Evolutionary conservation across 1,140 invertebrate genomes (phyloP).

Genomic region (Drosophila pseudoobscura): DNA sequence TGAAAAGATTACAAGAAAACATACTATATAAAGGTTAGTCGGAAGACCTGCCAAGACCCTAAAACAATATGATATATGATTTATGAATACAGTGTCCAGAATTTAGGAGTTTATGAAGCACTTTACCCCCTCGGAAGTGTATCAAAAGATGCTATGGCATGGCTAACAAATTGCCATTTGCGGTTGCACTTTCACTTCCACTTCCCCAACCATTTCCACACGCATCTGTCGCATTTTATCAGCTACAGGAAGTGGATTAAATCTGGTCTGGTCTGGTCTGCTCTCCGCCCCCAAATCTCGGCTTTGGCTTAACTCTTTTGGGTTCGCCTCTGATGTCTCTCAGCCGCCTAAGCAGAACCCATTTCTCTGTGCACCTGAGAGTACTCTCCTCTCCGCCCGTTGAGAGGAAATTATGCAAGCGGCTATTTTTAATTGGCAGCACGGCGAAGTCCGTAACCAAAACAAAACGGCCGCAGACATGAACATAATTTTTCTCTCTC

Average conservation of each 20-base stretch:
- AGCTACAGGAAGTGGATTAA: conserved; percentile 62
- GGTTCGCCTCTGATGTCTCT: conserved; percentile 24
- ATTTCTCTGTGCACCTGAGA: conserved; percentile 23
- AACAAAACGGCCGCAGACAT: conserved; percentile 60
- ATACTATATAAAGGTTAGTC: too few relatives aligned
- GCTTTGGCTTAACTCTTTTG: conserved; percentile 28
- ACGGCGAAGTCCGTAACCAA: conserved; percentile 66
- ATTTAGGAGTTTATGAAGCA: too few relatives aligned
- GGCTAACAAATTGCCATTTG: conserved; percentile 46
- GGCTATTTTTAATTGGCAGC: conserved; percentile 59
- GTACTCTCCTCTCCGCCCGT: not conserved
- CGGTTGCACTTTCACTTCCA: conserved; percentile 66
- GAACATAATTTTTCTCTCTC: conserved; percentile 39
- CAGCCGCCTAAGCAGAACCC: conserved; percentile 23
- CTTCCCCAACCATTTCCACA: conserved; percentile 54
- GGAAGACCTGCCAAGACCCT: too few relatives aligned
- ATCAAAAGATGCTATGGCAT: conserved; percentile 21
- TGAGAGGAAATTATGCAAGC: conserved; percentile 64
- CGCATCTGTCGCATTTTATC: conserved; percentile 66
- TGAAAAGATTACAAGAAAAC: too few relatives aligned
- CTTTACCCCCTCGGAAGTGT: too few relatives aligned
- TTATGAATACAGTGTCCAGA: too few relatives aligned
- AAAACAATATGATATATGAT: too few relatives aligned
- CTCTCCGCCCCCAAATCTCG: conserved; percentile 9
- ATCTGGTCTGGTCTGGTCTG: not conserved